Conservation (phyloP, 2,113 vertebrate species). For the Aramus guarauna region DNA sequence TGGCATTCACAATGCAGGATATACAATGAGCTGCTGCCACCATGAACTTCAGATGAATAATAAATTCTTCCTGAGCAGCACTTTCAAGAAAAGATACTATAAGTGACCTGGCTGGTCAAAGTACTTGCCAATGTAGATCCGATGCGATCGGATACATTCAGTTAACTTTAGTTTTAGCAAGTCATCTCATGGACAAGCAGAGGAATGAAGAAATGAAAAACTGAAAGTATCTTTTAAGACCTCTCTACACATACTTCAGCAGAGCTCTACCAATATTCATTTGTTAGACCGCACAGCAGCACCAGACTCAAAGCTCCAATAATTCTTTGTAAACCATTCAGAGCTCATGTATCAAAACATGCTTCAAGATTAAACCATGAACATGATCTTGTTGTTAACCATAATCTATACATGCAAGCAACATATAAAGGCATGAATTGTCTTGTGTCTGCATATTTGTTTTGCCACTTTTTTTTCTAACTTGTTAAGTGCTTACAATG, state of each 20-base stretch:
- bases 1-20: not conserved
- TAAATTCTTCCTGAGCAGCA: not conserved
- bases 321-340: not conserved
- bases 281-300: not conserved
- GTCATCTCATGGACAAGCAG: not conserved
- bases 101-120: not conserved
- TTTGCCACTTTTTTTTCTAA: not conserved
- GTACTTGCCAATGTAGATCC: not conserved
- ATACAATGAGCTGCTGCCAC: not conserved
- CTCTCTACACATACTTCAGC: not conserved
- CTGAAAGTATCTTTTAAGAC: not conserved
- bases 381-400: accelerated
- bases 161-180: not conserved
- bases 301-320: not conserved
- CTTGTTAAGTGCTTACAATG: not conserved
- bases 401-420: not conserved
- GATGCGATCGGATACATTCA: not conserved
- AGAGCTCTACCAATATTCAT: not conserved
- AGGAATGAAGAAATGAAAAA: not conserved
- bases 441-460: not conserved
- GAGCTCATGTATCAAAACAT: not conserved
- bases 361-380: not conserved
- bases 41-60: not conserved
- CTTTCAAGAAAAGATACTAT: not conserved
- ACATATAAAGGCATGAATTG: not conserved